Base-by-base conservation (phyloP, 2,113 vertebrate species). In the Mellivora capensis region DNA sequence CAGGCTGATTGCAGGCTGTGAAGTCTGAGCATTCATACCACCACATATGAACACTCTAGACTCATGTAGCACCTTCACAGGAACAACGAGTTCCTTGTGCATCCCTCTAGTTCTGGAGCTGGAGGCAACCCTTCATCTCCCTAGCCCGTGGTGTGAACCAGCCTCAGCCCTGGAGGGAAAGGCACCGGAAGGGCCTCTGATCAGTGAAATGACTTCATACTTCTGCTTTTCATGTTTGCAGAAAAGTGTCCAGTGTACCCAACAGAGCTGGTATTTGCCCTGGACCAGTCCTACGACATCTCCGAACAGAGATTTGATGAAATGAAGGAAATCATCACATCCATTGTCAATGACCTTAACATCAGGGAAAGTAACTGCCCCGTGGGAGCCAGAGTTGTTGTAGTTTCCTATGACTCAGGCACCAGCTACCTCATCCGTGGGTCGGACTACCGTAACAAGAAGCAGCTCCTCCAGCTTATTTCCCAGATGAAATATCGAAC, bases 261-360 rank as follows among this genome's bases (percentile, higher is more conserved):
- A 95, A 99, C 99, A 7, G 99, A 99, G 97, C 98, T 99, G 97
- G 99, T 99, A 15, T 99, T 99, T 37, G 99, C 98, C 21, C 96
- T 99, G 93, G 99, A 99, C 96, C 98, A 99, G 98, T 99, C 99
- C 0, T 92, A 84, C 0, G 98, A 97, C 14, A 96, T 98, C 96
- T 97, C 97, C 2, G 87, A 98, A 7, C 18, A 20, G 17, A 96
- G 93, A 77, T 99, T 99, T 44, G 98, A 99, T 83, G 96, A 97
- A 93, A 99, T 98, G 96, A 99, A 98, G 17, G 82, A 98, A 2
- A 95, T 97, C 21, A 97, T 99, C 23, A 94, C 96, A 13, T 95
- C 98, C 39, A 97, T 99, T 86, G 96, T 99, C 94, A 97, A 98
- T 0, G 98, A 98, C 34, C 76, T 99, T 21, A 34, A 96, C 85